A percentile compares a stretch with the other conserved stretches of the same genome.
Conservation (phyloP, 2,797 vertebrate genomes). For the Propithecus deckenii region DNA sequence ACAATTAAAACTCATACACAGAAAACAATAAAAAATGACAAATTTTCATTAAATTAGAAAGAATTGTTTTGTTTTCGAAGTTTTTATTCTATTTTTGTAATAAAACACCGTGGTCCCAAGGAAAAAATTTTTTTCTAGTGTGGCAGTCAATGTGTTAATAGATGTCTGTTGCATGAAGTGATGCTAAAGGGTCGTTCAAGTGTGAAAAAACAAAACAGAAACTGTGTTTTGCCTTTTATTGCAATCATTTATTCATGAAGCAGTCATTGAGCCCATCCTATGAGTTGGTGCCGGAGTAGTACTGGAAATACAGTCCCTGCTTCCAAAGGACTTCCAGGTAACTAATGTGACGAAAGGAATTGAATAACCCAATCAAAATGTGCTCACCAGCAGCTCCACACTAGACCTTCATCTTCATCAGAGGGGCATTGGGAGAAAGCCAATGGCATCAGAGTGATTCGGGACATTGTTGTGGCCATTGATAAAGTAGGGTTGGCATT, state of each 20-base stretch:
- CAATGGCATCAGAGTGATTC: not conserved
- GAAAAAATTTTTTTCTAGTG: too few species aligned
- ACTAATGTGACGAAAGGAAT: not conserved
- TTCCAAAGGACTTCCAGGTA: not conserved
- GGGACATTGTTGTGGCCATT: not conserved
- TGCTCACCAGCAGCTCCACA: not conserved
- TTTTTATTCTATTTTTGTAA: too few species aligned
- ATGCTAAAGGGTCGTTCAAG: not conserved
- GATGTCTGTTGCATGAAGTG: not conserved
- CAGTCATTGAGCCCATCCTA: not conserved
- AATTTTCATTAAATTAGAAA: too few species aligned
- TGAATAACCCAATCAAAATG: not conserved
- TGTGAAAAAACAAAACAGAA: not conserved
- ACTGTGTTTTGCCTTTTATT: not conserved
- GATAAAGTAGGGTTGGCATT: not conserved
- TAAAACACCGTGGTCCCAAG: too few species aligned
- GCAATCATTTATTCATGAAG: not conserved
- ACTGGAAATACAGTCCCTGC: not conserved
- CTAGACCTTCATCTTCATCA: not conserved
- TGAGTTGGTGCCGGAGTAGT: accelerated
- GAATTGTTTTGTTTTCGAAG: too few species aligned
- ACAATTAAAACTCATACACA: too few species aligned
- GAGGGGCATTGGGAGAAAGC: not conserved
- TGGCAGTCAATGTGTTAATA: not conserved
- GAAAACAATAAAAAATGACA: too few species aligned